These are phyloP conservation scores for Meloidogyne chitwoodi DNA, from an alignment of 1,140 invertebrate genomes.

Conservation along the genomic window DNA sequence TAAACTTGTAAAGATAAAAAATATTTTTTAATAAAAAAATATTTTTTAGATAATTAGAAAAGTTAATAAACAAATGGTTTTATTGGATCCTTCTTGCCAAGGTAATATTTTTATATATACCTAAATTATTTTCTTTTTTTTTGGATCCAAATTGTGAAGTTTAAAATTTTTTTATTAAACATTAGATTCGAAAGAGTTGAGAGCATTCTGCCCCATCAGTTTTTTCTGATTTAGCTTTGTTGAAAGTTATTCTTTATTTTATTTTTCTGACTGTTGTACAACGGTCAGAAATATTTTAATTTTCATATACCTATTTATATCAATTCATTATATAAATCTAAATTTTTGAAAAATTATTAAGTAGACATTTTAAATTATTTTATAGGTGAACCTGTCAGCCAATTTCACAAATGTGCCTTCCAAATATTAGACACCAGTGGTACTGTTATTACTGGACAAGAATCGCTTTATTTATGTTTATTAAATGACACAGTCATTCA, in stretches of 20 bases:
- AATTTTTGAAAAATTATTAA: no score
- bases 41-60: constrained; percentile 82
- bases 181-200: no score
- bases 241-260: no score
- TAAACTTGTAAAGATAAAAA: constrained; percentile 37
- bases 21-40: constrained; percentile 70
- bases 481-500: constrained; percentile 98
- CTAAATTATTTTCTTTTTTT: no score
- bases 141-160: no score
- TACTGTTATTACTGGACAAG: constrained; percentile 58
- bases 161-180: no score
- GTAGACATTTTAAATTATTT: not conserved
- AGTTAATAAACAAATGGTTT: constrained; percentile 96
- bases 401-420: constrained; percentile 98
- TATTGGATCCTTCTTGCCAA: constrained; percentile 74
- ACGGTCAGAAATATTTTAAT: no score
- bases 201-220: no score
- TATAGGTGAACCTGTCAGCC: constrained; percentile 83
- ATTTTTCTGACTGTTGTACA: no score
- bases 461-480: constrained; percentile 95
- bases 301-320: no score
- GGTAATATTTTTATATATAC: no score
- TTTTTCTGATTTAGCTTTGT: no score
- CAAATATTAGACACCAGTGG: constrained; percentile 81
- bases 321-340: not conserved